phyloP scores from a whole-genome alignment of 37 sponge, comb jelly and placozoan genomes.

The Halichondria panicea region DNA sequence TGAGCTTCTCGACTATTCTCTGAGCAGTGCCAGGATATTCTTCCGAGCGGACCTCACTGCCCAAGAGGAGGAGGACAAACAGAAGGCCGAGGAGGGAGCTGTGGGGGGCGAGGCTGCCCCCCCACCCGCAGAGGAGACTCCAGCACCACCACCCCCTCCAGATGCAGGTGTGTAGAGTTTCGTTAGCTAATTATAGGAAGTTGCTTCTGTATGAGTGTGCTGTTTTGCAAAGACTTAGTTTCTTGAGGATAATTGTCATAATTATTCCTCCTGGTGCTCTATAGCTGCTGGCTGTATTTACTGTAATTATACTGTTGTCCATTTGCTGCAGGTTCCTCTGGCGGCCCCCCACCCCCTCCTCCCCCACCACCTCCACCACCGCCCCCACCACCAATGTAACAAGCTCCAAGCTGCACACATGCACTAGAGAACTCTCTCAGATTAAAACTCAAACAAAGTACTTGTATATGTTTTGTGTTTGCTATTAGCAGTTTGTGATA shows the following conservation, averaged over 20 bases:
- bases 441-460: too few species aligned
- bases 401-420: too few species aligned
- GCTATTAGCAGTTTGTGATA: too few species aligned
- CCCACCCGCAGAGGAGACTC: neutral
- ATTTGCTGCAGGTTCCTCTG: conserved; percentile 1
- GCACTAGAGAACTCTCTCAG: too few species aligned
- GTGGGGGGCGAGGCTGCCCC: neutral
- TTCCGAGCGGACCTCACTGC: conserved; percentile 96
- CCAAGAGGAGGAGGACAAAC: conserved; percentile 60
- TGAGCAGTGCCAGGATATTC: conserved; percentile 96
- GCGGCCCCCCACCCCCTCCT: conserved; percentile 36
- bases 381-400: conserved; percentile 34
- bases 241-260: too few species aligned
- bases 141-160: conserved; percentile 13
- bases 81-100: conserved; percentile 10
- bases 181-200: too few species aligned
- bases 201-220: too few species aligned
- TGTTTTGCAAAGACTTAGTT: too few species aligned
- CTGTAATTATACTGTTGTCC: too few species aligned
- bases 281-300: too few species aligned
- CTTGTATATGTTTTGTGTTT: too few species aligned
- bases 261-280: too few species aligned
- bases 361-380: conserved; percentile 29
- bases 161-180: neutral
- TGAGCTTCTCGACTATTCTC: conserved; percentile 88